Evolutionary conservation across 2,888 invertebrate genomes (phyloP).

Genomic region (Troides oblongomaculatus): DNA sequence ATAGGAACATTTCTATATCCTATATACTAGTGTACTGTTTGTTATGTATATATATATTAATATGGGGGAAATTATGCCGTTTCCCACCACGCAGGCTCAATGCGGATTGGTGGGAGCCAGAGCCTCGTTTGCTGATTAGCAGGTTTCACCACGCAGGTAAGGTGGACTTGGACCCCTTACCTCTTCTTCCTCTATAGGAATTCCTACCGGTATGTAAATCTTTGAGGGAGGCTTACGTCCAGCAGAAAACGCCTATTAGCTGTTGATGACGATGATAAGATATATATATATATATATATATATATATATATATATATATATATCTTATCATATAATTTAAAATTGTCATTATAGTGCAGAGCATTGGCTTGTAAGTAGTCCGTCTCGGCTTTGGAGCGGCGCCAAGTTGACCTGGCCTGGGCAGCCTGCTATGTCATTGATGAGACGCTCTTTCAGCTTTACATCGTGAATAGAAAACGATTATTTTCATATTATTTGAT

Average conservation of each 20-base stretch:
- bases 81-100: no score
- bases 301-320: neutral
- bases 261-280: no score
- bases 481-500: neutral
- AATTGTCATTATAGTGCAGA: constrained; percentile 6
- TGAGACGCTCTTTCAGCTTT: constrained; percentile 22
- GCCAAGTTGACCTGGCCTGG: constrained; percentile 23
- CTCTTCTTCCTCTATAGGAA: no score
- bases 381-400: constrained; percentile 15
- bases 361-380: constrained; percentile 13
- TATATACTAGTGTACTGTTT: neutral
- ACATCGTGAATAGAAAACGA: constrained; percentile 2
- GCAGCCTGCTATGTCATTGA: constrained; percentile 26
- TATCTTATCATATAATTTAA: neutral
- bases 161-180: no score
- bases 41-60: neutral
- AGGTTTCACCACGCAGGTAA: no score
- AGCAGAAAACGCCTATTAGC: no score
- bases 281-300: neutral
- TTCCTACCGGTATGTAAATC: no score
- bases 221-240: no score
- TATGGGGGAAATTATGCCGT: no score
- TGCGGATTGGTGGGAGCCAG: no score
- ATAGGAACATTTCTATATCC: neutral
- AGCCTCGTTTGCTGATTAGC: no score